Conservation (phyloP, 37 sponge, comb jelly and placozoan species). For the Hormiphora californensis region DNA sequence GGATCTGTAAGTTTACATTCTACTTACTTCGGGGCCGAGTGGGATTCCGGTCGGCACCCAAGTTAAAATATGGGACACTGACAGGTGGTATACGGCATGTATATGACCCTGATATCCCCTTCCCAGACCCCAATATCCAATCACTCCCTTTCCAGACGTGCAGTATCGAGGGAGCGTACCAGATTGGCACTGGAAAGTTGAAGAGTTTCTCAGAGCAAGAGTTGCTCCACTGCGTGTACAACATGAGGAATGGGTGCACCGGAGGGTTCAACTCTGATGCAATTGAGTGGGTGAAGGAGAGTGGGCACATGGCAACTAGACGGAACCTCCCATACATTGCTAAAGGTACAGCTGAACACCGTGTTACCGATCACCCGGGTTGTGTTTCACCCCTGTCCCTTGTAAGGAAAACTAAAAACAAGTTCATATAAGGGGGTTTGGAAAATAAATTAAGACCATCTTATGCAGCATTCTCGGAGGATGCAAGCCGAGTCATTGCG, state of each 20-base stretch:
- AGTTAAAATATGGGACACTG: too few relatives aligned
- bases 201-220: conserved; percentile 12
- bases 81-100: neutral
- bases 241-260: neutral
- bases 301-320: neutral
- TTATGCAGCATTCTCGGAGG: too few relatives aligned
- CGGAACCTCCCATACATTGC: neutral
- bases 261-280: conserved; percentile 1
- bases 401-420: neutral
- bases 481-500: too few relatives aligned
- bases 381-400: too few relatives aligned
- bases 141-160: neutral
- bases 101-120: neutral
- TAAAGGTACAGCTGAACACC: neutral
- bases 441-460: neutral
- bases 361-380: too few relatives aligned
- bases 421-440: neutral
- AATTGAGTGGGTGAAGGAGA: neutral
- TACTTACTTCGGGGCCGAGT: too few relatives aligned
- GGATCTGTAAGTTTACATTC: neutral
- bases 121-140: neutral
- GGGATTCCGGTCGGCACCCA: too few relatives aligned
- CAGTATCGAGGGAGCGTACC: neutral
- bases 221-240: conserved; percentile 14
- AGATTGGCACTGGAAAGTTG: neutral